Evolutionary conservation across 1,140 invertebrate genomes (phyloP).

Genomic region (Antheraea mylitta): DNA sequence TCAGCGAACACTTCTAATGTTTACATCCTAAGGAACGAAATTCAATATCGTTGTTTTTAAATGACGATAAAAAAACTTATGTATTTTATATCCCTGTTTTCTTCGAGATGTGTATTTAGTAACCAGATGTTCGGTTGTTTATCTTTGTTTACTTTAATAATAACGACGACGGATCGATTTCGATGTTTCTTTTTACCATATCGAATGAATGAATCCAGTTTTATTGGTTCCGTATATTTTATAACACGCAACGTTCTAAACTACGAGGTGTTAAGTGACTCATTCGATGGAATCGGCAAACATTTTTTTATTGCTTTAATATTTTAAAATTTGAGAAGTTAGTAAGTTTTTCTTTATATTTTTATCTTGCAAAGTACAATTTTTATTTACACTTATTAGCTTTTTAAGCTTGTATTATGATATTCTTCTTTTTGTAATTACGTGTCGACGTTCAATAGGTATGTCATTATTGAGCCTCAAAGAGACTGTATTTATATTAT

Average conservation of each 20-base stretch:
- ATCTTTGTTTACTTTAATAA: constrained; percentile 58
- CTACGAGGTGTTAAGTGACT: neutral
- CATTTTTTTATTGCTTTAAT: neutral
- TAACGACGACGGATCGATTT: constrained; percentile 43
- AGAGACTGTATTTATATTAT: too few relatives aligned
- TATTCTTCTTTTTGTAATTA: too few relatives aligned
- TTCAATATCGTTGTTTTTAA: constrained; percentile 8
- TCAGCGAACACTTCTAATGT: constrained; percentile 8
- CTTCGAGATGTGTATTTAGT: constrained; percentile 60
- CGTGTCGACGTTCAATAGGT: too few relatives aligned
- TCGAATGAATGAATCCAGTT: constrained; percentile 2
- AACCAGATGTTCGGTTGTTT: constrained; percentile 58
- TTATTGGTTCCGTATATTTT: neutral
- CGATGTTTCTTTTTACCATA: neutral
- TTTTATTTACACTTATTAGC: too few relatives aligned
- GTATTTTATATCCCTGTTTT: constrained; percentile 32
- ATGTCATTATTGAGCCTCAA: too few relatives aligned
- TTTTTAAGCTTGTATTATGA: too few relatives aligned
- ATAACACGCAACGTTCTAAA: neutral
- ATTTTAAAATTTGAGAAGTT: too few relatives aligned
- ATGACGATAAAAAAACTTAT: neutral
- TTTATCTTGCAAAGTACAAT: too few relatives aligned
- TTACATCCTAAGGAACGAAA: constrained; percentile 32
- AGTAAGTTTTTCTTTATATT: too few relatives aligned
- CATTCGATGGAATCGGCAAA: neutral